Conservation (phyloP, 2,113 vertebrate genomes). For the Pungitius pungitius region DNA sequence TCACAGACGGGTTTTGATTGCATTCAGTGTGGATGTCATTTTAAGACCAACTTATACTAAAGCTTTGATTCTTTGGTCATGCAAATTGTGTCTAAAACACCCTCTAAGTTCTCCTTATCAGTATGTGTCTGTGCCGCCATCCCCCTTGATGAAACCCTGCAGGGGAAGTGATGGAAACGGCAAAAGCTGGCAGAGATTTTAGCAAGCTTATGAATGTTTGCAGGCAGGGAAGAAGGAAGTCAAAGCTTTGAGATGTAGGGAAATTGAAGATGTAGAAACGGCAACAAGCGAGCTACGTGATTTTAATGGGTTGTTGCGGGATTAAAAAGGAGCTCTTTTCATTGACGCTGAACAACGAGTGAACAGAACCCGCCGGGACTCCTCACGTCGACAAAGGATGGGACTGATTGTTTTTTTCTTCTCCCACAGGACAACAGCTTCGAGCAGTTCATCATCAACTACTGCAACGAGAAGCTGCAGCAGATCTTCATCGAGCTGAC, state of each 20-base stretch:
- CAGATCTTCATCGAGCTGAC: conserved; percentile 99
- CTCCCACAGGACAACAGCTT: conserved; percentile 94
- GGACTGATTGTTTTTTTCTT: conserved; percentile 20
- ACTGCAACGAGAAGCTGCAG: conserved; percentile 98
- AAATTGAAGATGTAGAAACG: not conserved
- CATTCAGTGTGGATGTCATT: not conserved
- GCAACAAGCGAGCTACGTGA: not conserved
- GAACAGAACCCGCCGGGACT: not conserved
- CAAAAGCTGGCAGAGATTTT: not conserved
- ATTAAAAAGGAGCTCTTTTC: not conserved
- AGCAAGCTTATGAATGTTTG: not conserved
- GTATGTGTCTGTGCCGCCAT: not conserved
- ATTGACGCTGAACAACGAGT: not conserved
- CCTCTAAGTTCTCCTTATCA: not conserved
- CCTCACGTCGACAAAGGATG: not conserved
- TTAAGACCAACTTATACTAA: not conserved
- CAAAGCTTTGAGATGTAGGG: not conserved
- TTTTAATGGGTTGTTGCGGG: too few species aligned
- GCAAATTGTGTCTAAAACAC: not conserved
- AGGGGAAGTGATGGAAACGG: not conserved
- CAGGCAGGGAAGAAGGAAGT: not conserved
- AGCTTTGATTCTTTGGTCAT: not conserved
- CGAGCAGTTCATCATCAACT: conserved; percentile 99
- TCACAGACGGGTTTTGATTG: not conserved
- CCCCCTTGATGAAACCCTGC: not conserved